Conservation (phyloP, 2,888 invertebrate species). For the Thelaira solivaga region DNA sequence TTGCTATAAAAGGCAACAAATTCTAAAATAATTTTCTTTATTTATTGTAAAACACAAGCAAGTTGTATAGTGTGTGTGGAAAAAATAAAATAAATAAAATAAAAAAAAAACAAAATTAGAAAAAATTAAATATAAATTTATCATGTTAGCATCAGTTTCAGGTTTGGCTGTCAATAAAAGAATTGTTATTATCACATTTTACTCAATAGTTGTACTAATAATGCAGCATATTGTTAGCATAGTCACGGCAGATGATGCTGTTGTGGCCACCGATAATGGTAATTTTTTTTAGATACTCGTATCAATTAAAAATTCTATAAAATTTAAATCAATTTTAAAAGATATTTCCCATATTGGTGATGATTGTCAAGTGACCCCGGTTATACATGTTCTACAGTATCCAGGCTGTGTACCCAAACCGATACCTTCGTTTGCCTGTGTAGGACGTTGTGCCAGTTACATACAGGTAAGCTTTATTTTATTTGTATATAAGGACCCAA, state of each 20-base stretch:
- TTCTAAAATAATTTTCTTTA: background rate
- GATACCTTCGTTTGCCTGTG: constrained; percentile 95
- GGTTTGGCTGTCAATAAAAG: constrained; percentile 17
- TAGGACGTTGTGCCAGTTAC: constrained; percentile 90
- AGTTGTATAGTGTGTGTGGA: background rate
- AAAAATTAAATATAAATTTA: background rate
- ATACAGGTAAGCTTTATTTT: constrained; percentile 8
- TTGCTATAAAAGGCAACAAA: background rate
- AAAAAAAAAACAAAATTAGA: too few relatives aligned
- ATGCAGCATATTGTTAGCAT: background rate
- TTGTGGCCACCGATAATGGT: constrained; percentile 68
- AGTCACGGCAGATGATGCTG: constrained; percentile 62
- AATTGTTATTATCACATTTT: background rate
- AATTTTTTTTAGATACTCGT: too few relatives aligned
- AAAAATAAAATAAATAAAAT: too few relatives aligned
- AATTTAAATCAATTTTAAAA: constrained; percentile 46
- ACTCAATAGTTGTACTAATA: constrained; percentile 7
- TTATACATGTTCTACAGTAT: constrained; percentile 93
- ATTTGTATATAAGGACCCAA: too few relatives aligned
- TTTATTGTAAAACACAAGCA: background rate
- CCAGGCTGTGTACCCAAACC: constrained; percentile 95
- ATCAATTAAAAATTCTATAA: background rate
- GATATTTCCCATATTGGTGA: constrained; percentile 78
- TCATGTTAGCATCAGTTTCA: constrained; percentile 31
- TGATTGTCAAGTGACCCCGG: constrained; percentile 93